Base-by-base conservation (phyloP, 2,888 invertebrate genomes). In the Calliphora vomitoria region DNA sequence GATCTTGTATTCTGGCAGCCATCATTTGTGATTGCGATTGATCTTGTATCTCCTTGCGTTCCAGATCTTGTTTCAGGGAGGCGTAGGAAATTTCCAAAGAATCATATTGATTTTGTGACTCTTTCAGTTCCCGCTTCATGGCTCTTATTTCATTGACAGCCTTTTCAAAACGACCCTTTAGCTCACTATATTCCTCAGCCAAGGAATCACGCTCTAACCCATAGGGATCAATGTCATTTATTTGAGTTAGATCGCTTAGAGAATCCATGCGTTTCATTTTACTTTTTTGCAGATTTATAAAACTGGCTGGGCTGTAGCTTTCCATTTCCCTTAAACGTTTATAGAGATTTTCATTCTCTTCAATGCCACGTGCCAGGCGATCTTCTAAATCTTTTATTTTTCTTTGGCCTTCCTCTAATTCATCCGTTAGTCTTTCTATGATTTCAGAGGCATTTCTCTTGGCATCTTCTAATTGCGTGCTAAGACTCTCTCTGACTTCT, bases 121-220 rank as follows among this genome's bases (percentile, higher is more conserved):
- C 97, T 38, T 96, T 95, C 1, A 98, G 94, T 91, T 97, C 97
- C 62, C 96, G 95, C 90, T 97, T 97, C 95, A 97, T 96, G 1
- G 96, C 96, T 91, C 96, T 95, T 75, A 98, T 97, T 94, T 98
- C 97, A 89, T 96, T 95, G 20, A 98, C 96, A 0, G 97, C 97
- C 92, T 97, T 97, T 90, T 97, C 96, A 91, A 98, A 97, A 82
- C 97, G 95, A 66, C 95, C 95, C 87, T 96, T 95, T 83, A 98
- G 93, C 90, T 97, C 97, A 58, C 96, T 95, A 92, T 97, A 97
- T 91, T 97, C 97, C 90, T 97, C 97, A 89, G 97, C 96, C 76
- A 97, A 94, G 90, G 96, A 96, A 90, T 96, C 96, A 89, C 96
- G 96, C 91, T 97, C 97, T 89, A 97, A 94, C 15, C 95, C 95